Evolutionary conservation across 1,140 invertebrate genomes (phyloP).

Genomic region (Drosophila varians): DNA sequence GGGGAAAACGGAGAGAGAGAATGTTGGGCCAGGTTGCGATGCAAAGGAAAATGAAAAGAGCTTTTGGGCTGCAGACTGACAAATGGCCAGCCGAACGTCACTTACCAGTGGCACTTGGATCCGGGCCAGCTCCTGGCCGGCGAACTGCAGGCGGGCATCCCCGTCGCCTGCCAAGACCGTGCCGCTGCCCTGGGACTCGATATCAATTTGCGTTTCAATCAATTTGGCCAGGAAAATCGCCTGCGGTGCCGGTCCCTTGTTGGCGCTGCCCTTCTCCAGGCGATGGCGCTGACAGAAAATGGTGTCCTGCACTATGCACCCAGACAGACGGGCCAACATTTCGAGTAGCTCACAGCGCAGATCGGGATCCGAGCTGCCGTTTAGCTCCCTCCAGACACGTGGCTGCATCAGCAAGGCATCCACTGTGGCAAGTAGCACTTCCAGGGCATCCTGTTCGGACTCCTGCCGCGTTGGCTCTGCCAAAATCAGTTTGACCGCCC

Average conservation of each 20-base stretch:
- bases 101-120: constrained; percentile 73
- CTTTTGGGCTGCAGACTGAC: constrained; percentile 24
- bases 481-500: constrained; percentile 30
- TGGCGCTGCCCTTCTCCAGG: constrained; percentile 13
- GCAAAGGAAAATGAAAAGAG: neutral
- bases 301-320: constrained; percentile 63
- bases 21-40: too few relatives aligned
- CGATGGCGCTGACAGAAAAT: constrained; percentile 78
- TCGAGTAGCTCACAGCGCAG: constrained; percentile 61
- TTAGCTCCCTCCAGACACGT: constrained; percentile 67
- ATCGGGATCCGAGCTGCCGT: constrained; percentile 24
- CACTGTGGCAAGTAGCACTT: constrained; percentile 50
- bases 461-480: constrained; percentile 15
- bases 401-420: constrained; percentile 64
- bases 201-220: constrained; percentile 82
- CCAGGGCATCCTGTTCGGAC: constrained; percentile 37
- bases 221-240: constrained; percentile 81
- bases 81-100: constrained; percentile 48
- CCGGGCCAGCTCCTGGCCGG: constrained; percentile 59
- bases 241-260: constrained; percentile 51
- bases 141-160: constrained; percentile 32
- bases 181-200: constrained; percentile 38
- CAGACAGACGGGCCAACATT: constrained; percentile 46
- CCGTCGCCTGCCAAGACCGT: constrained; percentile 31
- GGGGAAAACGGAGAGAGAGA: neutral